These are phyloP conservation scores for Heliothis peltigera DNA, from an alignment of 2,888 invertebrate genomes.

Conservation along the genomic window DNA sequence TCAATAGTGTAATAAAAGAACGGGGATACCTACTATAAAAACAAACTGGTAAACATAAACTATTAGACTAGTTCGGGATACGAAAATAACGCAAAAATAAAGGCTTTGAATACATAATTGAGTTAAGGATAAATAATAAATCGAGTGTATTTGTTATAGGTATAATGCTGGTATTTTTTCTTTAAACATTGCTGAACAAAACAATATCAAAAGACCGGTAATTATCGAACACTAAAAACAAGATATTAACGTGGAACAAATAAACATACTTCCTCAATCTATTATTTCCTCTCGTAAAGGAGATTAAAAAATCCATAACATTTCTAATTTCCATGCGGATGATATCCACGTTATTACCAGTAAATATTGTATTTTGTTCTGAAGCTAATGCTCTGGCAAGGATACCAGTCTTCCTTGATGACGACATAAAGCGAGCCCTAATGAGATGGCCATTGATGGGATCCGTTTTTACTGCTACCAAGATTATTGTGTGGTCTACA, in stretches of 20 bases:
- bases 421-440: conserved; percentile 47
- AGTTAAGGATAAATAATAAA: no score
- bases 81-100: no score
- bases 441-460: conserved; percentile 57
- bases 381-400: conserved; percentile 45
- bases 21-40: no score
- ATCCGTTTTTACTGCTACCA: conserved; percentile 47
- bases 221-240: background rate
- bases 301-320: conserved; percentile 47
- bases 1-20: no score
- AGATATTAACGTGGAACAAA: conserved; percentile 1
- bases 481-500: conserved; percentile 51
- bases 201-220: background rate
- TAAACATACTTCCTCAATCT: conserved; percentile 43
- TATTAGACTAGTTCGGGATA: no score
- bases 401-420: conserved; percentile 57
- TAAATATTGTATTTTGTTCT: conserved; percentile 46
- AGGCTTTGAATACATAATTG: no score
- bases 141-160: no score
- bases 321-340: conserved; percentile 53
- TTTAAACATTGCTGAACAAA: no score
- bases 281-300: conserved; percentile 37
- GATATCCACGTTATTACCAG: conserved; percentile 34
- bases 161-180: no score
- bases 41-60: no score